Evolutionary conservation across 2,113 vertebrate species (phyloP), one percentile per base, ranked within the genome.

Genomic region (Vombatus ursinus): DNA sequence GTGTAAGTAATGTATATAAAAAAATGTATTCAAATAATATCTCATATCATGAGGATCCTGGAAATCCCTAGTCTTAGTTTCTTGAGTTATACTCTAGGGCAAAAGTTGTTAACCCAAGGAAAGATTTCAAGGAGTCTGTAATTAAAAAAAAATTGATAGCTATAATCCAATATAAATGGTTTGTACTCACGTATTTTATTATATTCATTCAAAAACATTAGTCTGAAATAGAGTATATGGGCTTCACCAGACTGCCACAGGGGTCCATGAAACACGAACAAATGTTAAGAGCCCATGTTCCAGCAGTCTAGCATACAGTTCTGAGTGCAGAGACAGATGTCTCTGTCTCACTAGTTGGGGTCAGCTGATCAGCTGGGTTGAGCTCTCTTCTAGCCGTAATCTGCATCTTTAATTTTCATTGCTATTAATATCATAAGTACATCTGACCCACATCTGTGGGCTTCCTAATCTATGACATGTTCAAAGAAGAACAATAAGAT

Each of bases 31-130:
- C 54, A 52, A 1, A 48, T 24, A 49, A 52, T 89, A 16, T 44
- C 94, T 53, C 77, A 4, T 12, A 49, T 47, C 53, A 91, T 93
- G 12, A 12, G 9, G 3, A 84, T 23, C 68, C 44, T 84, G 68
- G 68, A 84, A 84, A 84, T 84, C 92, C 93, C 28, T 24, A 49
- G 53, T 92, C 8, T 90, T 96, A 28, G 50, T 90, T 52, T 94
- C 57, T 90, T 7, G 24, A 91, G 28, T 50, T 94, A 68, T 48
- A n/a, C 9, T 57, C 93, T 28, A 25, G 19, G 22, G 4, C 50
- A 84, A 1, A n/a, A 84, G 6, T 84, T 84, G 19, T 44, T 84
- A 84, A 84, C 5, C 16, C 16, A 44, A 44, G 37, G 68, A 84
- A 37, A 61, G 57, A 61, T 31, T n/a, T 84, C 5, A 44, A 44